These are phyloP conservation scores for Mizuhopecten yessoensis DNA, from an alignment of 1,140 invertebrate species.

Conservation along the genomic window DNA sequence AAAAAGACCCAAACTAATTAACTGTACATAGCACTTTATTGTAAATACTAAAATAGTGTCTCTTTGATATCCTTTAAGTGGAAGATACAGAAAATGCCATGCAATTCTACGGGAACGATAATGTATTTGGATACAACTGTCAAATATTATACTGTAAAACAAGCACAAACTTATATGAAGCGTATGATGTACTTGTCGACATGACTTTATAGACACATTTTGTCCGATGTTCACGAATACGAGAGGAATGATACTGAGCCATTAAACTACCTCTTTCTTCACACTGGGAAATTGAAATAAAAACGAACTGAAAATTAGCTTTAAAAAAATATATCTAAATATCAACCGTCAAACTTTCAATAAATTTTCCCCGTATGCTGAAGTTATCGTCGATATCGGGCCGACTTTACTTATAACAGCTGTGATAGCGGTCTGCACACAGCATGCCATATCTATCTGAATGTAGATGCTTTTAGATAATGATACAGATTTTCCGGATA, in stretches of 20 bases:
- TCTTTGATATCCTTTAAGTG: no score
- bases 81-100: no score
- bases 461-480: slow-evolving; percentile 39
- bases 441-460: slow-evolving; percentile 25
- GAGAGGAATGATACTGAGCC: neutral
- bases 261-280: slow-evolving; percentile 19
- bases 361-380: slow-evolving; percentile 28
- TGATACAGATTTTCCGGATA: slow-evolving; percentile 38
- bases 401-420: slow-evolving; percentile 23
- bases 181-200: no score
- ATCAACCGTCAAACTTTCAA: slow-evolving; percentile 15
- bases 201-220: neutral
- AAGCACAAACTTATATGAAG: no score
- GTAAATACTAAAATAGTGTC: no score
- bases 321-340: slow-evolving; percentile 33
- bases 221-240: neutral
- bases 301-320: slow-evolving; percentile 33
- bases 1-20: no score
- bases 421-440: slow-evolving; percentile 29
- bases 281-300: slow-evolving; percentile 29
- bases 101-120: no score
- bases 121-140: no score
- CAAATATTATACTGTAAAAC: no score
- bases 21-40: no score
- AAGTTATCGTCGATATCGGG: neutral